These are phyloP conservation scores for Chloroceryle inda DNA, from an alignment of 2,797 vertebrate genomes.

Conservation along the genomic window DNA sequence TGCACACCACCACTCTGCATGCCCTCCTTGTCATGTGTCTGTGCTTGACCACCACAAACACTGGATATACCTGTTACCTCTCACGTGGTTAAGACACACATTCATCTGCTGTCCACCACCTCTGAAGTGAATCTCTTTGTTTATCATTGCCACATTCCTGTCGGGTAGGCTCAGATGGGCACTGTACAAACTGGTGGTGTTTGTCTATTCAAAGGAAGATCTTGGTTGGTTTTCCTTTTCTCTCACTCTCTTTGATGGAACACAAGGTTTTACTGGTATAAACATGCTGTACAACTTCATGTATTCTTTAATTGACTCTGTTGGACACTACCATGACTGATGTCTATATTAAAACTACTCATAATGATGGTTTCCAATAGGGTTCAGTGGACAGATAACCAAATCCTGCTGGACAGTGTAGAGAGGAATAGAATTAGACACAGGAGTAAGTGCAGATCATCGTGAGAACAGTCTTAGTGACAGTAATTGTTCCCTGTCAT, in stretches of 20 bases:
- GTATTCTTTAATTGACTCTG: background rate
- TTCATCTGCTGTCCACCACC: background rate
- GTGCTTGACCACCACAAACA: background rate
- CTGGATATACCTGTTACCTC: background rate
- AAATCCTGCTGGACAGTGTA: background rate
- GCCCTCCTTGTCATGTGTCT: background rate
- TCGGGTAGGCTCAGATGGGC: background rate
- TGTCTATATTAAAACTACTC: background rate
- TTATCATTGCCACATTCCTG: background rate
- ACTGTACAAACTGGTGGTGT: background rate
- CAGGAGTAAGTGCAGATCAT: background rate
- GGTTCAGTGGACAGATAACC: background rate
- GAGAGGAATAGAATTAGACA: background rate
- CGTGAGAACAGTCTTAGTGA: background rate
- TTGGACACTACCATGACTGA: background rate
- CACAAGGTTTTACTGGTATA: background rate
- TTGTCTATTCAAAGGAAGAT: background rate
- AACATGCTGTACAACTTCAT: background rate
- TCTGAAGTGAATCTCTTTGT: background rate
- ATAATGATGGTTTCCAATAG: background rate
- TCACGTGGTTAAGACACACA: background rate
- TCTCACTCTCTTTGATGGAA: background rate
- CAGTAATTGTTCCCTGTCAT: background rate
- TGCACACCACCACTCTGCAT: accelerated
- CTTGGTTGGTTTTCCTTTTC: background rate